Evolutionary conservation across 2,888 invertebrate species (phyloP).

Genomic region (Epinotia demarniana): DNA sequence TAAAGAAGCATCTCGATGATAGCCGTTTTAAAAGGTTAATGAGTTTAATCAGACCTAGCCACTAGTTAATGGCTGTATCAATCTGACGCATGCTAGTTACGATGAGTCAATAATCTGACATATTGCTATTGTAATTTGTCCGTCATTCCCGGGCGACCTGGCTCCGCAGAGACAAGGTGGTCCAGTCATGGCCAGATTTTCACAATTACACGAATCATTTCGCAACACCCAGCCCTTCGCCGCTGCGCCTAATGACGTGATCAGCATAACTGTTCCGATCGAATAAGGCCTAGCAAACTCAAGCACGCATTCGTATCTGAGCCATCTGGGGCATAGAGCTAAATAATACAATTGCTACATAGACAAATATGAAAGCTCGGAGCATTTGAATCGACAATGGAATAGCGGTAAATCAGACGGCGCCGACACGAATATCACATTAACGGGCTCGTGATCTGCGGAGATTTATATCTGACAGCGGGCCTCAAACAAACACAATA

Average conservation of each 20-base stretch:
- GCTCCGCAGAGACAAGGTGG: neutral
- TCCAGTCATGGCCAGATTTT: conserved; percentile 21
- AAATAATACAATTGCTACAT: conserved; percentile 69
- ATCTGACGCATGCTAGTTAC: neutral
- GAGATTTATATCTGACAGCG: conserved; percentile 80
- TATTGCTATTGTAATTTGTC: neutral
- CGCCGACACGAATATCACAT: conserved; percentile 83
- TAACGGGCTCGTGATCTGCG: conserved; percentile 81
- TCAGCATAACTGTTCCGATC: conserved; percentile 42
- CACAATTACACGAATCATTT: conserved; percentile 34
- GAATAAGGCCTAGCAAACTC: conserved; percentile 38
- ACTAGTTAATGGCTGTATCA: neutral
- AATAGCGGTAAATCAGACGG: conserved; percentile 77
- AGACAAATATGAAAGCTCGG: conserved; percentile 78
- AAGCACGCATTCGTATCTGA: conserved; percentile 47
- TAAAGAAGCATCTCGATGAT: neutral
- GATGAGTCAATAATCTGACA: neutral
- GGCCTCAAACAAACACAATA: conserved; percentile 60
- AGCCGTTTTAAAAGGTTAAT: neutral
- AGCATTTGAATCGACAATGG: conserved; percentile 80
- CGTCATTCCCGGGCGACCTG: neutral
- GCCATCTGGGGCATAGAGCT: conserved; percentile 59
- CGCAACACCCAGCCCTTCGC: conserved; percentile 32
- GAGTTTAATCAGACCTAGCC: neutral
- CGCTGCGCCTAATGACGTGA: conserved; percentile 37